phyloP scores from a whole-genome alignment of 1,140 invertebrate genomes.

The Ips typographus region DNA sequence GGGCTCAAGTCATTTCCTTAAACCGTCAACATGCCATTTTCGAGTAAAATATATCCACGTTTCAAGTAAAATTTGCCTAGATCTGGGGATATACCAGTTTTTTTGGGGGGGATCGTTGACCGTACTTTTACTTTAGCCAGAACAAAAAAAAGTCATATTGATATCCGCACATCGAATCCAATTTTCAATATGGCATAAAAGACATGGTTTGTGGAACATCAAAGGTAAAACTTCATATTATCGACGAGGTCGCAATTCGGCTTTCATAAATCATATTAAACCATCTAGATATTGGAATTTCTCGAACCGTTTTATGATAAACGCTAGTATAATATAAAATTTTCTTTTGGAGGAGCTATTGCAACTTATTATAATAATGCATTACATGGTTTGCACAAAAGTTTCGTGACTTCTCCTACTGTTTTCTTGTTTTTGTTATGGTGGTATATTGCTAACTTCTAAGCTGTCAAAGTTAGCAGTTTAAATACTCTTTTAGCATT shows the following conservation, averaged over 20 bases:
- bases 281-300: slow-evolving; percentile 49
- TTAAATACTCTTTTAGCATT: no score
- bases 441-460: no score
- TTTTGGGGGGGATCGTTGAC: no score
- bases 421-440: no score
- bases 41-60: neutral
- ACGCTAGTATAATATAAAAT: slow-evolving; percentile 49
- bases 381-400: no score
- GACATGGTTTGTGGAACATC: slow-evolving; percentile 14
- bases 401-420: no score
- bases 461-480: no score
- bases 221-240: slow-evolving; percentile 19
- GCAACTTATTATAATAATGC: no score
- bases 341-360: neutral
- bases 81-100: no score
- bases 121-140: no score
- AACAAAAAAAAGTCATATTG: no score
- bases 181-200: neutral
- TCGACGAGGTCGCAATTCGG: slow-evolving; percentile 41
- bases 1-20: slow-evolving; percentile 4
- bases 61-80: no score
- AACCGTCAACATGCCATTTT: slow-evolving; percentile 8
- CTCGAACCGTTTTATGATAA: slow-evolving; percentile 44
- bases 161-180: neutral
- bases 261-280: slow-evolving; percentile 48